Percentiles rank a stretch among this genome's conserved stretches.
These are phyloP conservation scores for Stegostoma tigrinum DNA, from an alignment of 2,113 vertebrate genomes.

Conservation along the genomic window DNA sequence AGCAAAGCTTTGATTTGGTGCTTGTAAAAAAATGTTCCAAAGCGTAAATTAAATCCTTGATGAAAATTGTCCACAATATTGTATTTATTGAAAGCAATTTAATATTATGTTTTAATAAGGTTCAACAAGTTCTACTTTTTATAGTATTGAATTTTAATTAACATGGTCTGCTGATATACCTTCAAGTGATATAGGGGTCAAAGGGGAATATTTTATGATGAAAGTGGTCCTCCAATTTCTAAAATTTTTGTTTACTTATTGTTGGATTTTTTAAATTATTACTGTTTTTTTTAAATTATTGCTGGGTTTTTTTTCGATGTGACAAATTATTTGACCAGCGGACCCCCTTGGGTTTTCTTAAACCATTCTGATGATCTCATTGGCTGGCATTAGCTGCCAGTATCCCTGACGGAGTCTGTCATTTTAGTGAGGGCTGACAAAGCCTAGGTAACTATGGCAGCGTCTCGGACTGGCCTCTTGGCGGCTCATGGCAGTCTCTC, in stretches of 20 bases:
- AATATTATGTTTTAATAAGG: not conserved
- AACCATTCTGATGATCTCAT: not conserved
- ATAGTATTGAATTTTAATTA: not conserved
- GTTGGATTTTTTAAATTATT: too few species aligned
- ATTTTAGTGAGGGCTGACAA: not conserved
- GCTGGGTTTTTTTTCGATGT: not conserved
- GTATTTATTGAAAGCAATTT: conserved; percentile 10
- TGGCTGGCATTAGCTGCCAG: not conserved
- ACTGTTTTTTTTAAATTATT: not conserved
- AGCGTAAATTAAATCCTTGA: not conserved
- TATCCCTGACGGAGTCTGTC: not conserved
- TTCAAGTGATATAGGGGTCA: not conserved
- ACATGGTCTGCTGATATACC: not conserved
- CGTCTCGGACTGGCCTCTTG: too few species aligned
- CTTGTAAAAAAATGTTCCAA: not conserved
- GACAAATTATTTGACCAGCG: not conserved
- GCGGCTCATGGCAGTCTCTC: too few species aligned
- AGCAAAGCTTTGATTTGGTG: not conserved
- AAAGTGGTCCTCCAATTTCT: not conserved
- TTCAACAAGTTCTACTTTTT: not conserved
- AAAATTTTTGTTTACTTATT: not conserved
- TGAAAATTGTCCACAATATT: not conserved
- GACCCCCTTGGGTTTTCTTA: not conserved
- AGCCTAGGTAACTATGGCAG: not conserved
- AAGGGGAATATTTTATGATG: not conserved